Percentiles rank a stretch among this genome's conserved stretches.
phyloP scores from a whole-genome alignment of 2,797 vertebrate genomes.

The Orientallactaga sibirica region DNA sequence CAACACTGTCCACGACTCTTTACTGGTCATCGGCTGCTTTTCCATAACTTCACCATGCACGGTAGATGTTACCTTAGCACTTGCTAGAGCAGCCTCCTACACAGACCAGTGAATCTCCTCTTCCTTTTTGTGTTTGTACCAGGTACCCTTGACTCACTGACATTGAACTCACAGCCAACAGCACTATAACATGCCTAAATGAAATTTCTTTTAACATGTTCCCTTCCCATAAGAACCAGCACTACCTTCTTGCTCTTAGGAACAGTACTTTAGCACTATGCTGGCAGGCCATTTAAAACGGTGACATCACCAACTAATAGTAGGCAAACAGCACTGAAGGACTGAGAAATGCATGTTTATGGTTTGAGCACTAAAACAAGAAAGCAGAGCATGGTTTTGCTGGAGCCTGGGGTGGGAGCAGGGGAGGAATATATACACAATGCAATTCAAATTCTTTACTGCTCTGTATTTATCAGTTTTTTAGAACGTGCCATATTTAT shows the following conservation, averaged over 20 bases:
- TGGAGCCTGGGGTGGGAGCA: background rate
- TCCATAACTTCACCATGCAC: background rate
- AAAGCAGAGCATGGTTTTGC: background rate
- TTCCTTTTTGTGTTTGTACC: background rate
- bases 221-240: constrained; percentile 39
- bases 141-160: background rate
- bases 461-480: background rate
- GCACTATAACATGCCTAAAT: background rate
- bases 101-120: background rate
- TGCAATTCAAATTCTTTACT: background rate
- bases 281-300: constrained; percentile 23
- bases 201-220: constrained; percentile 45
- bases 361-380: background rate
- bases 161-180: background rate
- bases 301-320: background rate
- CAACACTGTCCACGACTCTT: background rate
- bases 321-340: background rate
- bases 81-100: background rate
- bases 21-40: background rate
- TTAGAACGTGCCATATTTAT: background rate
- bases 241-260: constrained; percentile 1
- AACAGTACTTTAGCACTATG: background rate
- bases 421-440: background rate
- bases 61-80: background rate
- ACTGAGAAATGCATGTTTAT: background rate